Conservation (phyloP, 2,797 vertebrate species). For the Platyrinchus mystaceus region DNA sequence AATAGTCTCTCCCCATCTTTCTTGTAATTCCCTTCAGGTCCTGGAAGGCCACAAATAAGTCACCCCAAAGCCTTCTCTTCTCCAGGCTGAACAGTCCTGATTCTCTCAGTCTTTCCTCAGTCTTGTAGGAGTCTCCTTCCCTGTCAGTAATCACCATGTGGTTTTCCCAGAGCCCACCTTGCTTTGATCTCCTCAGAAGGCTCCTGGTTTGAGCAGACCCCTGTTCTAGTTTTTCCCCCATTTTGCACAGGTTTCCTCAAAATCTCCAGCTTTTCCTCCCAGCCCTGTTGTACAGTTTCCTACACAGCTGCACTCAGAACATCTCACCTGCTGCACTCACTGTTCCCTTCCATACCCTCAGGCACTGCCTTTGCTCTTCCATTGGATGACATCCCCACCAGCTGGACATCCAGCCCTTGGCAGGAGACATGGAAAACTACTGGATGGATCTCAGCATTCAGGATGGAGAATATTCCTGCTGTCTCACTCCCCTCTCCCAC, state of each 20-base stretch:
- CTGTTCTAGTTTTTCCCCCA: not conserved
- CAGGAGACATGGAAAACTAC: not conserved
- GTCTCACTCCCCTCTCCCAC: not conserved
- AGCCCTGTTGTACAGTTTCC: not conserved
- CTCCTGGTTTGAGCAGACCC: not conserved
- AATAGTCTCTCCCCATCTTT: accelerated
- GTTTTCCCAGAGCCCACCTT: not conserved
- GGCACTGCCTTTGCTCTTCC: not conserved
- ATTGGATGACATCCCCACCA: not conserved
- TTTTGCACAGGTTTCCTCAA: not conserved
- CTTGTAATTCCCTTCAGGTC: not conserved
- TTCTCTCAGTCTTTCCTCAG: not conserved
- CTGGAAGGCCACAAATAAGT: not conserved
- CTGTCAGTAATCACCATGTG: not conserved
- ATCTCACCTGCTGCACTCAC: not conserved
- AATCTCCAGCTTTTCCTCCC: not conserved
- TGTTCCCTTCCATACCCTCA: not conserved
- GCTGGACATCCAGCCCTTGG: not conserved
- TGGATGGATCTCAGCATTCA: not conserved
- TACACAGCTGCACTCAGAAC: not conserved
- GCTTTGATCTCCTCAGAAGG: not conserved
- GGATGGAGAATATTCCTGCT: not conserved
- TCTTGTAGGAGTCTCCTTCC: not conserved
- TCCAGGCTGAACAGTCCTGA: not conserved
- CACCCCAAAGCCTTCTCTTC: not conserved